A percentile compares a stretch with the other conserved stretches of the same genome.
phyloP scores from a whole-genome alignment of 92 coral and sea anemone genomes.

The Umimayanthus chanpuru region DNA sequence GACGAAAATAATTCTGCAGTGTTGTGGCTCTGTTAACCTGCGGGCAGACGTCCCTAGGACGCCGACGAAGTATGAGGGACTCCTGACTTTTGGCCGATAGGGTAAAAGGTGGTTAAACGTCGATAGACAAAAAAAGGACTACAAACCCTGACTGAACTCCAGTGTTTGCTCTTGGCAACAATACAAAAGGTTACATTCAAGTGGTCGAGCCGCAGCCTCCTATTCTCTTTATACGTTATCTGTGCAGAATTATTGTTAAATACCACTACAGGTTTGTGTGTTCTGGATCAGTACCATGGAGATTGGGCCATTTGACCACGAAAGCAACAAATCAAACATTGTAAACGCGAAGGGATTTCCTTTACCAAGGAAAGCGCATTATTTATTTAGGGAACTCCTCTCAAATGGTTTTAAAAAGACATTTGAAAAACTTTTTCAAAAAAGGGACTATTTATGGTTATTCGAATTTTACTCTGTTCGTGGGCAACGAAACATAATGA shows the following conservation, averaged over 20 bases:
- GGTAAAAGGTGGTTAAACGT: background rate
- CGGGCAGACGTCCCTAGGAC: background rate
- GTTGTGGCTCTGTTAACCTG: background rate
- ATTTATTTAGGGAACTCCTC: too few species aligned
- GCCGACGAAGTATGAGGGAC: background rate
- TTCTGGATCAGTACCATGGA: background rate
- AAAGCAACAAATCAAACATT: background rate
- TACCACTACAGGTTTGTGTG: background rate
- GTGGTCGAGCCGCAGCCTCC: background rate
- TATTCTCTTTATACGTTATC: too few species aligned
- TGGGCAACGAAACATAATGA: too few species aligned
- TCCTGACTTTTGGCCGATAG: background rate
- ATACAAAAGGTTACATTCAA: background rate
- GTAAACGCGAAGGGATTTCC: background rate
- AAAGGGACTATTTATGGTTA: too few species aligned
- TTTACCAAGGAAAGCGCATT: too few species aligned
- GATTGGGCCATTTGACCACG: background rate
- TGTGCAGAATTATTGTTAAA: too few species aligned
- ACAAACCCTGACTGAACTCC: background rate
- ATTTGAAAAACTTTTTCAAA: too few species aligned
- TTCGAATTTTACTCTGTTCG: too few species aligned
- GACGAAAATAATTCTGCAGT: background rate
- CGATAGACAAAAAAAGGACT: background rate
- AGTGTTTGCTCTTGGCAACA: background rate
- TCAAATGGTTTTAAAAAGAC: too few species aligned